Conservation (phyloP, 2,113 vertebrate species). For the Pluvialis apricaria region DNA sequence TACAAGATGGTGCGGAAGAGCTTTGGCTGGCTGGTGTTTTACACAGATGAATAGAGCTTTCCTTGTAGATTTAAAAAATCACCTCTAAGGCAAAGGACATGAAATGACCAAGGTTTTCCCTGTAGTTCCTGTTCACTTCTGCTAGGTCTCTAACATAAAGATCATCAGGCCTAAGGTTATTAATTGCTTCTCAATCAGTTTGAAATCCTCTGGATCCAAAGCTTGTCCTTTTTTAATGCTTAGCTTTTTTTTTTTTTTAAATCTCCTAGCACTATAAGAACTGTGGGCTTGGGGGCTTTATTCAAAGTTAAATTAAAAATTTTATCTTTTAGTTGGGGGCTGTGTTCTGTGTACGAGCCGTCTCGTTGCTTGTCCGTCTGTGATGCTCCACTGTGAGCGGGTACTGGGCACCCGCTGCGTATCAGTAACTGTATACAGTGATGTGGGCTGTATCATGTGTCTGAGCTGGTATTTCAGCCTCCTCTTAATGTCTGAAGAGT, state of each 20-base stretch:
- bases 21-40: background rate
- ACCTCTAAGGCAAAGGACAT: background rate
- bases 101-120: background rate
- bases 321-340: background rate
- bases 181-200: background rate
- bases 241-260: background rate
- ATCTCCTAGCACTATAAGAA: background rate
- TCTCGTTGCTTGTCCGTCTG: rapidly evolving
- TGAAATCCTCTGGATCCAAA: background rate
- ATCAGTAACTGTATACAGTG: background rate
- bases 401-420: background rate
- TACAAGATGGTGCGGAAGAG: background rate
- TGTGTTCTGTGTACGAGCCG: background rate
- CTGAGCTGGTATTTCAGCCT: conserved; percentile 28
- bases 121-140: background rate
- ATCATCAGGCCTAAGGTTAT: background rate
- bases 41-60: background rate
- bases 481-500: background rate
- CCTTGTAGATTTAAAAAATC: background rate
- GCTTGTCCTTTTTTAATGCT: background rate
- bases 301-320: background rate
- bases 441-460: background rate
- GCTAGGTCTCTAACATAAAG: background rate
- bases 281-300: background rate
- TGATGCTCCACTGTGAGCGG: background rate